Percentiles rank a stretch among this genome's conserved stretches.
Evolutionary conservation across 2,888 invertebrate genomes (phyloP).

Genomic region (Ectobius pallidus): DNA sequence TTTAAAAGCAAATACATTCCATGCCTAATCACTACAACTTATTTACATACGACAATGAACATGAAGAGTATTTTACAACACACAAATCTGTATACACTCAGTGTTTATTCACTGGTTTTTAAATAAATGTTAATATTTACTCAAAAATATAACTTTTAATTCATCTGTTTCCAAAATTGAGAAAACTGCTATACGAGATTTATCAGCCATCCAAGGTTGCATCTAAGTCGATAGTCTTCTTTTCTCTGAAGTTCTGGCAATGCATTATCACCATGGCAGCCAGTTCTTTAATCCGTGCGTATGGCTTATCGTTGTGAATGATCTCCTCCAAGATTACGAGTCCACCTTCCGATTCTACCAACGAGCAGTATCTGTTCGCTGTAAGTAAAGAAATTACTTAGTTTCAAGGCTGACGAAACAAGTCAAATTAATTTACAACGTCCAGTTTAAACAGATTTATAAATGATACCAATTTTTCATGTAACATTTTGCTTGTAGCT

Average conservation of each 20-base stretch:
- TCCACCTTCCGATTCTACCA: slow-evolving; percentile 88
- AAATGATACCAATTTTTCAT: background rate
- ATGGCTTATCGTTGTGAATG: slow-evolving; percentile 66
- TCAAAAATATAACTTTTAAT: too few species aligned
- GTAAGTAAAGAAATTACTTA: slow-evolving; percentile 46
- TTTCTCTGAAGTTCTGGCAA: slow-evolving; percentile 55
- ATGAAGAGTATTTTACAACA: too few species aligned
- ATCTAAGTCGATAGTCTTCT: slow-evolving; percentile 3
- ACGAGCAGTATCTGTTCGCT: slow-evolving; percentile 92
- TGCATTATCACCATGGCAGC: slow-evolving; percentile 71
- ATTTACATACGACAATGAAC: too few species aligned
- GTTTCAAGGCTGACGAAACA: slow-evolving; percentile 7
- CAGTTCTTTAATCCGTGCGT: slow-evolving; percentile 69
- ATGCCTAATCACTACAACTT: too few species aligned
- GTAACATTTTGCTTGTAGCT: background rate
- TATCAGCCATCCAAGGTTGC: slow-evolving; percentile 33
- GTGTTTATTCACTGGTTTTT: too few species aligned
- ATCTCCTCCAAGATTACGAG: slow-evolving; percentile 72
- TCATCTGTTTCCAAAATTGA: too few species aligned
- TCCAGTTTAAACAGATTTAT: background rate
- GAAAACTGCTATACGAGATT: too few species aligned
- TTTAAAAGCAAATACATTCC: too few species aligned
- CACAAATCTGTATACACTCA: too few species aligned
- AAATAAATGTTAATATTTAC: too few species aligned
- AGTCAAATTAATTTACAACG: background rate